Evolutionary conservation across 2,797 vertebrate genomes (phyloP), one percentile per base, ranked within the genome.

Genomic region (Myotis planiceps): DNA sequence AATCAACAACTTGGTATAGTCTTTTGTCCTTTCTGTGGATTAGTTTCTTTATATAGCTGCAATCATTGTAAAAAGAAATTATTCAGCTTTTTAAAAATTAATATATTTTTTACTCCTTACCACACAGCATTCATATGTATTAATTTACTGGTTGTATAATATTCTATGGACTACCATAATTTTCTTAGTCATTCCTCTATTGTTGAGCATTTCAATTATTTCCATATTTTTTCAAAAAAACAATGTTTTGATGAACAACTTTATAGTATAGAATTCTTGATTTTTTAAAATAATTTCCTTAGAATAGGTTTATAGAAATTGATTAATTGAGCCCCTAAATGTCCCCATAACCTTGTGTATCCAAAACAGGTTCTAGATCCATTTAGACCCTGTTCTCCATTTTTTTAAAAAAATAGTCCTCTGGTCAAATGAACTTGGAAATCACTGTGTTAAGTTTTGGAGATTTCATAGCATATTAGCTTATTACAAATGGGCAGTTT

Each of bases 281-380:
- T 87, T 90, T 90, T 90, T 79, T 16, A 37, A 81, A 37, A 81
- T 92, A 51, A 79, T 79, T 71, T 72, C 34, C 63, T 74, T 82
- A 29, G 1, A 16, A 45, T 55, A 60, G 39, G 47, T 63, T 89
- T 86, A 49, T 65, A 78, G 3, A 74, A 88, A 51, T 86, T 15
- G 45, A 65, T 88, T 76, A 29, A 60, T 65, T 6, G 3, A 19
- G 9, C 55, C 42, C 53, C 6, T 25, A 80, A 81, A 53, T 75
- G 9, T 81, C 78, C 58, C 65, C 16, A 75, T 34, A 60, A 87
- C 8, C 16, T 49, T 81, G 6, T 78, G 5, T 68, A 88, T 90
- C 19, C 32, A 49, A 49, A 84, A 10, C 79, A 55, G 7, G 15
- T 82, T 93, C 68, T 88, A 34, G 65, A 42, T 27, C 5, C 9